Base-by-base conservation (phyloP, 2,113 vertebrate species). In the Alligator sinensis region DNA sequence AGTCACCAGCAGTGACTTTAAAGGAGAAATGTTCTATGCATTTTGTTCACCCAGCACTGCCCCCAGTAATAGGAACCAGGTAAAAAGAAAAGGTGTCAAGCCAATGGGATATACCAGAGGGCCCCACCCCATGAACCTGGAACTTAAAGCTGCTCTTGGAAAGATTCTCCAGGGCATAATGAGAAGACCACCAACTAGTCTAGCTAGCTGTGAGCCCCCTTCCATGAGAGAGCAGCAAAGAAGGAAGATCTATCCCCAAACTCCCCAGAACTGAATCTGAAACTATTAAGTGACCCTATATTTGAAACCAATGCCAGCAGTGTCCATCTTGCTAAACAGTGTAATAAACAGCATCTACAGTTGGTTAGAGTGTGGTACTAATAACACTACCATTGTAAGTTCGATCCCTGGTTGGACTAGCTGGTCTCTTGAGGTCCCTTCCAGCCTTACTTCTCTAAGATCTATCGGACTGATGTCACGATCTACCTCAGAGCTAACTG, bases 1-100 rank as follows among this genome's bases (percentile, higher is more conserved):
- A 38, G 77, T 66, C 77, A 93, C 60, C 88, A 94, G 91, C 77
- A 75, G n/a, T 3, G 11, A 85, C 89, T 93, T 92, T 77, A 87
- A 74, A 96, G 89, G 92, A 80, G 93, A 75, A 90, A 91, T 89
- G 63, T 85, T 30, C 47, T 57, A 64, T 21, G 63, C 4, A 82
- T 47, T 91, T 34, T 76, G 58, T 54, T 91, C 83, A 91, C 79
- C 74, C 28, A 3, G 70, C 64, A 21, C 4, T 89, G 59, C 22
- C 16, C 30, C 64, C 84, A 81, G 19, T 68, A 89, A 84, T 72
- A 58, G 75, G 92, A 95, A 90, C 27, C 4, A 2, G 84, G 92
- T 89, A 79, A 93, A 92, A 11, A 57, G 24, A 16, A 54, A 9
- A 6, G 72, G 47, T 54, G 74, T 72, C 91, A 97, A 27, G 76